Evolutionary conservation across 2,797 vertebrate genomes (phyloP).

Genomic region (Gastrophryne carolinensis): DNA sequence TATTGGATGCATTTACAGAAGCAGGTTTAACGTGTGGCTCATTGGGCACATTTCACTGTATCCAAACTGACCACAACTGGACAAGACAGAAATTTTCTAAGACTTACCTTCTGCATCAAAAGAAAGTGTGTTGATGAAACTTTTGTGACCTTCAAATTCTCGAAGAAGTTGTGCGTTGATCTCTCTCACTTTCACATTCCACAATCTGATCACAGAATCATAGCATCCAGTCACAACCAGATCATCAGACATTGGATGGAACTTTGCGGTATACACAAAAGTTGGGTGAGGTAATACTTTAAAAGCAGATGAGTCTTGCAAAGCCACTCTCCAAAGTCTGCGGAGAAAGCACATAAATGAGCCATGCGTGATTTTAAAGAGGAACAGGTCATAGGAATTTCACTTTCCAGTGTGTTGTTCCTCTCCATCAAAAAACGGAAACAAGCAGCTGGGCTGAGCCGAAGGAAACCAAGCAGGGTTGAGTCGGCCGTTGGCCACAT

Average conservation of each 20-base stretch:
- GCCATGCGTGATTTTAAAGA: no score
- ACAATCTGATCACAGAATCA: conserved; percentile 84
- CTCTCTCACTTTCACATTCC: conserved; percentile 80
- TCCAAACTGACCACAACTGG: no score
- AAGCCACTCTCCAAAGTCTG: conserved; percentile 88
- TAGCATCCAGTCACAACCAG: conserved; percentile 90
- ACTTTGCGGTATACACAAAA: conserved; percentile 90
- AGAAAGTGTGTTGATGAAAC: conserved; percentile 89
- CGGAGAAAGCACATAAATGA: conserved; percentile 48
- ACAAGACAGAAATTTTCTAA: no score
- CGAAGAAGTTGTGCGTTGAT: conserved; percentile 82
- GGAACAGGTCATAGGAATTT: no score
- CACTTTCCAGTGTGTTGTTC: no score
- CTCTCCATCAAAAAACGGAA: no score
- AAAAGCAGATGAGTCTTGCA: conserved; percentile 70
- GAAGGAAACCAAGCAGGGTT: no score
- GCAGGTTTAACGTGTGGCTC: no score
- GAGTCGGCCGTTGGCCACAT: no score
- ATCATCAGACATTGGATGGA: conserved; percentile 78
- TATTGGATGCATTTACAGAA: no score
- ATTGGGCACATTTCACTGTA: no score
- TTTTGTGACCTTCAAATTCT: conserved; percentile 86
- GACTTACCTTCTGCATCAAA: conserved; percentile 89
- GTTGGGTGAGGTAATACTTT: conserved; percentile 92
- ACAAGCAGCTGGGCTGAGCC: no score